These are phyloP conservation scores for Mallateleia sp. DNA, from an alignment of 2,888 invertebrate species.

Conservation along the genomic window DNA sequence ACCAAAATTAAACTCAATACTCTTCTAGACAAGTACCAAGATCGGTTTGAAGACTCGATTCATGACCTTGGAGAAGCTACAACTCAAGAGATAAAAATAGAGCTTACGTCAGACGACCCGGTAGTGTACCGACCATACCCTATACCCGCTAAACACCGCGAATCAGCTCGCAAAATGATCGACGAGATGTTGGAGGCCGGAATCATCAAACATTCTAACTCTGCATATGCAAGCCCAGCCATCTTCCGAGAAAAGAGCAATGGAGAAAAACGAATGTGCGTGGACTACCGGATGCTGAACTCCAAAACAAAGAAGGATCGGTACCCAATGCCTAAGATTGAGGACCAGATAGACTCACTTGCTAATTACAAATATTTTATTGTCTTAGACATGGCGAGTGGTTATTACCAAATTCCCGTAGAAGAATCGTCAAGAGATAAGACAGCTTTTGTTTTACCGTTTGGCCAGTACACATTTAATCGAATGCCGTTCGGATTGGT, in stretches of 20 bases:
- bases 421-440: conserved; percentile 77
- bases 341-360: conserved; percentile 82
- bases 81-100: neutral
- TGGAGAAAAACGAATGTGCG: conserved; percentile 76
- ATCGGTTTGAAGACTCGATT: neutral
- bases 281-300: conserved; percentile 84
- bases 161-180: neutral
- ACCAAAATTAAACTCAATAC: no score
- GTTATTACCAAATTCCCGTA: neutral
- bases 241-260: conserved; percentile 77
- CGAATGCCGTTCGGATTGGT: conserved; percentile 15
- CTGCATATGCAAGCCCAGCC: conserved; percentile 82
- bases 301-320: conserved; percentile 81
- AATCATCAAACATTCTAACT: neutral
- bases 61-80: conserved; percentile 3
- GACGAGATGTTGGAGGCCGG: neutral
- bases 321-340: conserved; percentile 84
- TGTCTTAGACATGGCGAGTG: conserved; percentile 83
- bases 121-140: neutral
- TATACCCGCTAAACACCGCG: neutral
- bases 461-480: neutral
- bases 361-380: conserved; percentile 82
- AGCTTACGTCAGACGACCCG: neutral
- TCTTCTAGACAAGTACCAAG: no score
- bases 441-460: conserved; percentile 52